Evolutionary conservation across 2,113 vertebrate species (phyloP).

Genomic region (Upupa epops): DNA sequence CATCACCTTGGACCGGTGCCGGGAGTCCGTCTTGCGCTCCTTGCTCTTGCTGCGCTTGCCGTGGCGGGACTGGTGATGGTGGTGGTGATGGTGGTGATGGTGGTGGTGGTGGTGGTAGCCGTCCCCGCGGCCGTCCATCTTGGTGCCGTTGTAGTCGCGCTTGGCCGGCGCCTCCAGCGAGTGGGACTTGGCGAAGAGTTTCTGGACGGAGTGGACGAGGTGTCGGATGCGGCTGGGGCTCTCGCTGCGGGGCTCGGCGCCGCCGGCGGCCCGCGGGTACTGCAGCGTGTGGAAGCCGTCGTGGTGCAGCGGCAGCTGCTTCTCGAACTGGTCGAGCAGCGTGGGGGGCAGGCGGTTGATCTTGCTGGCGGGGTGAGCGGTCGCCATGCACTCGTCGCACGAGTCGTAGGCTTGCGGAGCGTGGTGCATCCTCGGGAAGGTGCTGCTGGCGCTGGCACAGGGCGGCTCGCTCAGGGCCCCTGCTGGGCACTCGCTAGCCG

Average conservation of each 20-base stretch:
- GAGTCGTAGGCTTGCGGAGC: constrained; percentile 89
- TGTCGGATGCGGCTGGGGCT: constrained; percentile 97
- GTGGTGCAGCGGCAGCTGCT: constrained; percentile 95
- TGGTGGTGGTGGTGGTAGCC: constrained; percentile 85
- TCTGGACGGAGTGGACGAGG: constrained; percentile 97
- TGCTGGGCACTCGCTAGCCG: constrained; percentile 69
- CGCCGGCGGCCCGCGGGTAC: constrained; percentile 87
- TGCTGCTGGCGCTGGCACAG: constrained; percentile 85
- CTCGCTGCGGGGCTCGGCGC: constrained; percentile 91
- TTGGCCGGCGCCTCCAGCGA: constrained; percentile 94
- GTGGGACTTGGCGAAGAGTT: constrained; percentile 98
- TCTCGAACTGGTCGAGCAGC: constrained; percentile 95
- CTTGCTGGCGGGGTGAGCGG: constrained; percentile 84
- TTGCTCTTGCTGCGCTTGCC: constrained; percentile 93
- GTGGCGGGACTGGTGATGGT: constrained; percentile 86
- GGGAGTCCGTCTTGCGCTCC: constrained; percentile 83
- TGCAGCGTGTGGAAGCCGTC: constrained; percentile 98
- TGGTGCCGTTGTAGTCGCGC: constrained; percentile 90
- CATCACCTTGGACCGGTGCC: constrained; percentile 89
- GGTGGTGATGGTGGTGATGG: constrained; percentile 81
- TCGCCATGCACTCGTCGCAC: constrained; percentile 92
- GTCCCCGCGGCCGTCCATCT: constrained; percentile 86
- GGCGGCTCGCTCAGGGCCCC: constrained; percentile 84
- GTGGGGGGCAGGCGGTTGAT: constrained; percentile 93
- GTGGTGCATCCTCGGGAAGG: constrained; percentile 95